Base-by-base conservation (phyloP, 2,888 invertebrate genomes). In the Thalpophila matura region DNA sequence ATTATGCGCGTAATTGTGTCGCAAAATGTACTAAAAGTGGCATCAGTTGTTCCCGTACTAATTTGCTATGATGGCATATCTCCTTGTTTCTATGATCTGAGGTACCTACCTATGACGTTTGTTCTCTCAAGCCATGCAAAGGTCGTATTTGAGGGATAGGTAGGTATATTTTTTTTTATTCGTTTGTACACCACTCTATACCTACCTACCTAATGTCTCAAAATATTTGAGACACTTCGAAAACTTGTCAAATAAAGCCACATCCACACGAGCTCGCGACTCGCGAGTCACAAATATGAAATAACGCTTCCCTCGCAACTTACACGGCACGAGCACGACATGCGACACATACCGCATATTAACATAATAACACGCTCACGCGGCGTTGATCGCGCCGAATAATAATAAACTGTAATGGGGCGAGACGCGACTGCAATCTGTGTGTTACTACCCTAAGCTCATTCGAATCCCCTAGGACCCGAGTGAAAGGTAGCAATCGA, bases 331-430 rank as follows among this genome's bases (percentile, higher is more conserved):
- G n/a, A n/a, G n/a, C n/a, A n/a, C n/a, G n/a, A n/a, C n/a, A n/a
- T n/a, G n/a, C n/a, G 64, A 49, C 63, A 58, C 64, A 37, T 43
- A 59, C 50, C 61, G 57, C 70, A 55, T 74, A 83, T 84, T 84
- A 84, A 72, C 81, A 85, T 84, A 83, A 84, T 85, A 80, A 77
- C 69, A 60, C 67, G 68, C 70, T 73, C 75, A 63, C 68, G 65
- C 73, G 55, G 68, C 58, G 66, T 58, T 62, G 74, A 70, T 79
- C 79, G 74, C 63, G 60, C 61, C 77, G 77, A 77, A 85, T 84
- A 83, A 81, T 83, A 83, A 85, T 86, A 82, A 85, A 84, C 83
- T 73, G 79, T 82, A 86, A 87, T 86, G 83, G 80, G 66, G 70
- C 78, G 81, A 62, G 82, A 74, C 74, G 74, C 18, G 56, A 38